These are phyloP conservation scores for Glaucomys volans DNA, from an alignment of 2,113 vertebrate genomes.

Conservation along the genomic window DNA sequence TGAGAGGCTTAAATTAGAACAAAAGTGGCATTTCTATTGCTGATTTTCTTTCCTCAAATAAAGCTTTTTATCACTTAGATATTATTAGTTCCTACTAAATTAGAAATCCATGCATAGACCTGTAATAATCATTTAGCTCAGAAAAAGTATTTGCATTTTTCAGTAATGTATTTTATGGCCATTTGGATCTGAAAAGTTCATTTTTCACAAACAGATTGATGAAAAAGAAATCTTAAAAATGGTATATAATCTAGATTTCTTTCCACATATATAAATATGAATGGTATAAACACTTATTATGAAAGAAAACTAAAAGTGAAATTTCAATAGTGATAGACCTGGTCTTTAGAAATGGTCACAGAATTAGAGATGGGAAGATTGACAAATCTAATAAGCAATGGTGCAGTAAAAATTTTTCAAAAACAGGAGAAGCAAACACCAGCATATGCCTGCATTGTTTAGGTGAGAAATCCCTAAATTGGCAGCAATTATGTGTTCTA, in stretches of 20 bases:
- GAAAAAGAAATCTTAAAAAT: neutral
- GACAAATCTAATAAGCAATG: neutral
- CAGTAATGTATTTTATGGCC: neutral
- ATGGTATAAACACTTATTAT: neutral
- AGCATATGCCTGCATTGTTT: neutral
- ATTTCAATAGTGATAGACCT: neutral
- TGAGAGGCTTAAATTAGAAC: constrained; percentile 69
- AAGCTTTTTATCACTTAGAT: constrained; percentile 48
- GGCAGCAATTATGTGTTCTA: neutral
- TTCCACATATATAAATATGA: neutral
- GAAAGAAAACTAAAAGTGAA: constrained; percentile 16
- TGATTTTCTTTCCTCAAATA: constrained; percentile 71
- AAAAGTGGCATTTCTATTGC: constrained; percentile 50
- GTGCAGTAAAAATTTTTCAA: neutral
- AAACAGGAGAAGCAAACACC: neutral
- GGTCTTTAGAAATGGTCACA: neutral
- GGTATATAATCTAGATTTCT: neutral
- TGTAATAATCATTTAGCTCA: constrained; percentile 55
- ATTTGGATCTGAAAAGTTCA: constrained; percentile 38
- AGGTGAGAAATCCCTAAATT: neutral
- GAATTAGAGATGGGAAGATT: neutral
- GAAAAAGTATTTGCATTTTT: constrained; percentile 62
- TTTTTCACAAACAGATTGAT: constrained; percentile 1
- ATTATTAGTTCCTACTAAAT: constrained; percentile 57
- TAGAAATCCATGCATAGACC: constrained; percentile 40